Base-by-base conservation (phyloP, 2,797 vertebrate genomes). In the Pipistrellus pygmaeus region DNA sequence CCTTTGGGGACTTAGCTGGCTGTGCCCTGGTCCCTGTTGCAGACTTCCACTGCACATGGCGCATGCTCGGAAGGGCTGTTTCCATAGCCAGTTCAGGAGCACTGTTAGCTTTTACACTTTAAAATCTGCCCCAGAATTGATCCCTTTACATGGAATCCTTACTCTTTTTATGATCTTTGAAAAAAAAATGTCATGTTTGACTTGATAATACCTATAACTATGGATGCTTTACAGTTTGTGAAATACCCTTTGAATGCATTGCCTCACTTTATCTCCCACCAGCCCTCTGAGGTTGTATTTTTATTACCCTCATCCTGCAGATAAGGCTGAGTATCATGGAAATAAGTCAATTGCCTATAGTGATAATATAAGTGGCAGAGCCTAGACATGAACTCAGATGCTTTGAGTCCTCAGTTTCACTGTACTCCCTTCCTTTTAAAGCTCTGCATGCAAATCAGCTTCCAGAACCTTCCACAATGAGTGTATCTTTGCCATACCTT, bases 351-450 rank as follows among this genome's bases (percentile, higher is more conserved):
- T 94, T 94, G 68, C 57, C 64, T n/a, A 12, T 68, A 85, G 38
- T 93, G 38, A 23, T 71, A 66, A 89, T 41, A 17, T 17, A 88
- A 10, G 46, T 78, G 80, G 21, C n/a, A 75, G 78, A 92, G 23
- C 64, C 51, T 25, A 2, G 71, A 92, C 35, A 68, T 32, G 27
- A 93, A 69, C 60, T 75, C 68, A 69, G 83, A 73, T 85, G 17
- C 21, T 90, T 87, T 89, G 76, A 66, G 84, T 88, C 64, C 57
- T 73, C 57, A 75, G 62, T 91, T 62, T 23, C 15, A 48, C 75
- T 88, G n/a, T 51, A 76, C 14, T 53, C 25, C 66, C 53, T 93
- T 90, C 57, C 57, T 83, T 95, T 78, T 85, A 88, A 96, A 92
- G 20, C 30, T 55, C 75, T 5, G 81, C 85, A 86, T 96, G 85